Evolutionary conservation across 2,113 vertebrate genomes (phyloP), one percentile per base, ranked within the genome.

Genomic region (Pteronura brasiliensis): DNA sequence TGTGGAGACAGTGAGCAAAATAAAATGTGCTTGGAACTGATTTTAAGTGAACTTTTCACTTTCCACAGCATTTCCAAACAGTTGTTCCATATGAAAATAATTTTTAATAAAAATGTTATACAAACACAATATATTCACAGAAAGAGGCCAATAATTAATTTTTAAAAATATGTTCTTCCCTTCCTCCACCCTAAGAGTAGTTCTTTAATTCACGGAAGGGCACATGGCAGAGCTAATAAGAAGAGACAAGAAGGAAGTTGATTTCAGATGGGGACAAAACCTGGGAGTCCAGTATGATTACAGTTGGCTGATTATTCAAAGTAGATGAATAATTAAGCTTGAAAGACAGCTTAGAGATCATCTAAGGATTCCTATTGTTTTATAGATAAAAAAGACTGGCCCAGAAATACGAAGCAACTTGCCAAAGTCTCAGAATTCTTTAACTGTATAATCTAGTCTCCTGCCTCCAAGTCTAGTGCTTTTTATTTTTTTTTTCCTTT

Each of bases 31-130:
- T 25, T 39, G 10, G 34, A 69, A 82, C 14, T 74, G 55, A 87
- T 85, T 95, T 83, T 59, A 90, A 94, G 57, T 95, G 71, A 86
- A 52, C 8, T 80, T 88, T 71, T 14, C 42, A 47, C 77, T 76
- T 91, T 91, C 82, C 80, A n/a, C 55, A 65, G 44, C 52, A 91
- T 82, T 85, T 44, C 25, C 10, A 65, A 15, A 34, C 4, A 91
- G 67, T 42, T 82, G 8, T 90, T 76, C 12, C 21, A 76, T 36
- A 87, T 12, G 29, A 89, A 87, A 93, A 88, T 55, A 92, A 92
- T 74, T 71, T 72, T 49, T 85, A 85, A 89, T 88, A 81, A 97
- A 96, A 96, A 63, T 49, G 69, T n/a, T 85, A 90, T 36, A 15
- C 5, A 93, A 81, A 82, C 29, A 69, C 4, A 89, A 80, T 71